Conservation (phyloP, 2,888 invertebrate genomes). For the Choristoneura rosaceana region DNA sequence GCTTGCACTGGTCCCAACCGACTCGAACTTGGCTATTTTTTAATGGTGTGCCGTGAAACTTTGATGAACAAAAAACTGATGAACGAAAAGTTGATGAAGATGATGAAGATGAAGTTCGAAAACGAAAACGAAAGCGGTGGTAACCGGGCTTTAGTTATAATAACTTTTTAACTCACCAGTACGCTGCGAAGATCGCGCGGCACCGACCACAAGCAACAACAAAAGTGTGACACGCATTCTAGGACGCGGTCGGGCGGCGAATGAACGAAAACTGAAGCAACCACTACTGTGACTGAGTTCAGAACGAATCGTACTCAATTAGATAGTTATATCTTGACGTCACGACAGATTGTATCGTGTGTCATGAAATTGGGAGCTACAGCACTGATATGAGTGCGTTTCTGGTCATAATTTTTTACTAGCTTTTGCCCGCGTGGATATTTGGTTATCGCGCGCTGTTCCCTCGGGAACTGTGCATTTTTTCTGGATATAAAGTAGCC, state of each 20-base stretch:
- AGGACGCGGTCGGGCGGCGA: background rate
- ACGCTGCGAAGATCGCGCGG: constrained; percentile 48
- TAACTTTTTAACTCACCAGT: constrained; percentile 48
- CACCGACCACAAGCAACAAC: constrained; percentile 19
- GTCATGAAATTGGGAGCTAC: background rate
- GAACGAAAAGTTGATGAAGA: too few relatives aligned
- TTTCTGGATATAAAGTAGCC: too few relatives aligned
- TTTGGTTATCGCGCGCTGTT: too few relatives aligned
- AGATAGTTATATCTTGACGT: constrained; percentile 8
- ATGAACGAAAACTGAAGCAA: constrained; percentile 10
- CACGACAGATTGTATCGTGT: background rate
- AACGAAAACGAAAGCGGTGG: too few relatives aligned
- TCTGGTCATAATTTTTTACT: background rate
- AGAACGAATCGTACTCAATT: background rate
- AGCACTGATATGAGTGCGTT: background rate
- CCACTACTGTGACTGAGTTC: background rate
- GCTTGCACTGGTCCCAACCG: too few relatives aligned
- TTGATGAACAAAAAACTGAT: too few relatives aligned
- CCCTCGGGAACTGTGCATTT: too few relatives aligned
- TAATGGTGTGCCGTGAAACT: too few relatives aligned
- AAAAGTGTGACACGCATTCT: constrained; percentile 34
- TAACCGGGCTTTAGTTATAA: too few relatives aligned
- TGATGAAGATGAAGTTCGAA: too few relatives aligned
- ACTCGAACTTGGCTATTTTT: too few relatives aligned
- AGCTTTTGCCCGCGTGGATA: background rate